Percentiles rank a stretch among this genome's conserved stretches.
Evolutionary conservation across 1,140 invertebrate genomes (phyloP).

Genomic region (Hetaerina americana): DNA sequence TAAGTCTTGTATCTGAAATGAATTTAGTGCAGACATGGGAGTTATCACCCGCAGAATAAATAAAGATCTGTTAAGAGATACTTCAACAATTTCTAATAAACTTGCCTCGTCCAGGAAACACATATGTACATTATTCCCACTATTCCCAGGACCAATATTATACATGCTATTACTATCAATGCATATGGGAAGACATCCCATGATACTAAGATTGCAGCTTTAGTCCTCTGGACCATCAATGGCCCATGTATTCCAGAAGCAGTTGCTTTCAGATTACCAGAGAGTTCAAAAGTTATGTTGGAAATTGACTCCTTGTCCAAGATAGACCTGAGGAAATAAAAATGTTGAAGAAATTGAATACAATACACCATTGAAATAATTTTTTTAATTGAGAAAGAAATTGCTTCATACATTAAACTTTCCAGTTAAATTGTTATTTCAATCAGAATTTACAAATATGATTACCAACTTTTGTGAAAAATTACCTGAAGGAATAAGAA

Average conservation of each 20-base stretch:
- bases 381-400: no score
- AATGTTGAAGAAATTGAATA: no score
- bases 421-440: no score
- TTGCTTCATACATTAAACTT: no score
- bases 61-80: constrained; percentile 8
- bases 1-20: constrained; percentile 58
- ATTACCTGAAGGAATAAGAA: no score
- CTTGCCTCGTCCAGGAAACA: constrained; percentile 80
- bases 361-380: no score
- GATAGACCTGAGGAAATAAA: constrained; percentile 29
- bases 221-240: constrained; percentile 29
- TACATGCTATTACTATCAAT: constrained; percentile 68
- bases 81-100: constrained; percentile 5
- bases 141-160: constrained; percentile 72
- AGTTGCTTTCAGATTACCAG: constrained; percentile 44
- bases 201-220: constrained; percentile 44
- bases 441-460: no score
- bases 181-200: constrained; percentile 73
- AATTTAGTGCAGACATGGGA: not conserved
- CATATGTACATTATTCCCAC: constrained; percentile 84
- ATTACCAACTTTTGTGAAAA: no score
- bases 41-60: not conserved
- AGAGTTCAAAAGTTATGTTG: constrained; percentile 51
- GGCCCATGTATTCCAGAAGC: constrained; percentile 56
- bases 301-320: constrained; percentile 41